Percentiles rank a stretch among this genome's conserved stretches.
phyloP scores from a whole-genome alignment of 2,797 vertebrate genomes.

The Pseudochirops cupreus region DNA sequence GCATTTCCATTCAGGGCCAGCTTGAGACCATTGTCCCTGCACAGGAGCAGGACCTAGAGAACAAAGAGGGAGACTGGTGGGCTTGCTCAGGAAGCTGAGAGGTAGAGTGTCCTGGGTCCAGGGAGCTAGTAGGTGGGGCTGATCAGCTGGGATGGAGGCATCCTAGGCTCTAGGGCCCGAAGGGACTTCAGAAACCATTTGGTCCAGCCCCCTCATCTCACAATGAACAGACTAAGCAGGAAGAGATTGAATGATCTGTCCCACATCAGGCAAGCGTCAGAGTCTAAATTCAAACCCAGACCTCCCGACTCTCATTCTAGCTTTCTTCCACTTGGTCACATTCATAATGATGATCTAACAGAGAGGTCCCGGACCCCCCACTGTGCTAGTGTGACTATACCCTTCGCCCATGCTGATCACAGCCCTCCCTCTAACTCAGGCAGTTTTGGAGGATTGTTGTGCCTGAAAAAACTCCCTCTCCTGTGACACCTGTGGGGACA shows the following conservation, averaged over 20 bases:
- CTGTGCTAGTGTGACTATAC: background rate
- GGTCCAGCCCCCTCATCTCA: background rate
- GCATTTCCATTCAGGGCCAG: slow-evolving; percentile 80
- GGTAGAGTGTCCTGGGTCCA: background rate
- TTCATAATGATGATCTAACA: background rate
- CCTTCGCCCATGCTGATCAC: background rate
- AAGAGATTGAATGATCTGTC: background rate
- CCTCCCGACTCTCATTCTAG: background rate
- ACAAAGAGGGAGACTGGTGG: background rate
- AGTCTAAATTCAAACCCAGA: background rate
- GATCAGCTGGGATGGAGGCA: background rate
- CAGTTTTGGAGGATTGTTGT: background rate
- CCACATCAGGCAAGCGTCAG: background rate
- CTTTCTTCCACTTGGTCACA: background rate
- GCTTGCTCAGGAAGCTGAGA: background rate
- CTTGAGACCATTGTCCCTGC: slow-evolving; percentile 73
- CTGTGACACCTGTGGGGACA: background rate
- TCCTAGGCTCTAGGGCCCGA: background rate
- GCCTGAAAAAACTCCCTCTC: background rate
- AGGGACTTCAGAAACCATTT: background rate
- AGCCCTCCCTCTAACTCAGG: background rate
- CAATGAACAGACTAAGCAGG: background rate
- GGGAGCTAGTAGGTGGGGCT: too few relatives aligned
- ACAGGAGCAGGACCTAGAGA: slow-evolving; percentile 76
- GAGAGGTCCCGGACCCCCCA: background rate